Conservation (phyloP, 1,140 invertebrate genomes). For the Steinernema khuongi region DNA sequence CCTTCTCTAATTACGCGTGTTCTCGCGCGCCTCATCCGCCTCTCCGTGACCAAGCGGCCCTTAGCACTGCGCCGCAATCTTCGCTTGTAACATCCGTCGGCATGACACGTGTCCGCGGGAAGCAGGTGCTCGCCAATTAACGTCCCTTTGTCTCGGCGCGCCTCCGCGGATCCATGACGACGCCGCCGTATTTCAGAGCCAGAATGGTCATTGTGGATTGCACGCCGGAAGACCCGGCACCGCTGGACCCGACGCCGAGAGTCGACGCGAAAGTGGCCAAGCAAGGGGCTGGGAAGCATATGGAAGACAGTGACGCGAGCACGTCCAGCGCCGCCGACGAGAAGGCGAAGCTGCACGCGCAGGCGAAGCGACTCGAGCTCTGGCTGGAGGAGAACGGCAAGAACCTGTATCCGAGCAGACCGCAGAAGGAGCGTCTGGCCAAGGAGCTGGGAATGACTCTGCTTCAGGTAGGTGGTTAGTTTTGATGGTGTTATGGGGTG, state of each 20-base stretch:
- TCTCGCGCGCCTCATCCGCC: too few relatives aligned
- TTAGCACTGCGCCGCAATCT: too few relatives aligned
- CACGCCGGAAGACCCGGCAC: too few relatives aligned
- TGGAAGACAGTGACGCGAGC: background rate
- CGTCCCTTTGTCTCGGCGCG: too few relatives aligned
- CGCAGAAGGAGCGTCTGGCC: background rate
- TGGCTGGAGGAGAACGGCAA: background rate
- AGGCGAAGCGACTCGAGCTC: background rate
- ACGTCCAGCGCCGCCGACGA: background rate
- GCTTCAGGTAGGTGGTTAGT: background rate
- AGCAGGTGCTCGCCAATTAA: background rate
- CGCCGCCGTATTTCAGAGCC: background rate
- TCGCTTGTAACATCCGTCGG: too few relatives aligned
- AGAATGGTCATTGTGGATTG: conserved; percentile 10
- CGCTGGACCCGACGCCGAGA: too few relatives aligned
- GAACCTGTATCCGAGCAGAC: background rate
- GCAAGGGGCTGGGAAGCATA: background rate
- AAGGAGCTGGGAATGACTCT: background rate
- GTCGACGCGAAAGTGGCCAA: too few relatives aligned
- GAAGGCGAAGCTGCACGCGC: background rate
- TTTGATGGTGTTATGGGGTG: too few relatives aligned
- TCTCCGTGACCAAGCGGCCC: too few relatives aligned
- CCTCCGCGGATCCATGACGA: too few relatives aligned
- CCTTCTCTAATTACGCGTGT: too few relatives aligned
- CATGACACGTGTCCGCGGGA: too few relatives aligned